These are phyloP conservation scores for Leistus spinibarbis DNA, from an alignment of 2,888 invertebrate species.

Conservation along the genomic window DNA sequence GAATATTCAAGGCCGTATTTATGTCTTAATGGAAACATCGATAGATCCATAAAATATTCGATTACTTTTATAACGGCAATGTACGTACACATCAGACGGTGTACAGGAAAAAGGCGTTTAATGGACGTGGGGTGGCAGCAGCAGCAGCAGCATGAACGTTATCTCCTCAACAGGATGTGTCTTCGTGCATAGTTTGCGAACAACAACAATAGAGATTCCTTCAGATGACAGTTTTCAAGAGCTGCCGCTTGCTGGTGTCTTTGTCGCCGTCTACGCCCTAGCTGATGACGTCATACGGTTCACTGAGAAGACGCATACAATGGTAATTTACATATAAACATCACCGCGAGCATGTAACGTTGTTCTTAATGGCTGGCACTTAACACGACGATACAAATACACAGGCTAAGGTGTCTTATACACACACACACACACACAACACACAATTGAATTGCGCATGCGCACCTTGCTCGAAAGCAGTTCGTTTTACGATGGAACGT, in stretches of 20 bases:
- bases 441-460: too few relatives aligned
- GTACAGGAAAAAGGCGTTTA: not conserved
- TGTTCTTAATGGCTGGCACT: conserved; percentile 33
- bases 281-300: conserved; percentile 31
- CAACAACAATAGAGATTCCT: conserved; percentile 33
- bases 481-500: not conserved
- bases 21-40: conserved; percentile 2
- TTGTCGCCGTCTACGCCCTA: conserved; percentile 1
- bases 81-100: not conserved
- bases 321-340: conserved; percentile 39
- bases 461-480: not conserved
- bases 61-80: conserved; percentile 2
- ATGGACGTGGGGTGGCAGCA: too few relatives aligned
- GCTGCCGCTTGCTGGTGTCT: not conserved
- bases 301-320: conserved; percentile 26
- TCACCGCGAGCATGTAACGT: conserved; percentile 33
- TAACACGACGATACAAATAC: conserved; percentile 1
- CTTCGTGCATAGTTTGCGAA: conserved; percentile 8
- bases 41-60: conserved; percentile 10
- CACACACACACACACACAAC: not conserved
- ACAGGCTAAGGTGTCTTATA: not conserved
- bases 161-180: conserved; percentile 2
- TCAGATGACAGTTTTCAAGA: conserved; percentile 25
- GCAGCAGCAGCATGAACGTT: conserved; percentile 7
- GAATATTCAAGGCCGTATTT: not conserved